Conservation (phyloP, 1,140 invertebrate genomes). For the Pseudomyrmex flavicornis region DNA sequence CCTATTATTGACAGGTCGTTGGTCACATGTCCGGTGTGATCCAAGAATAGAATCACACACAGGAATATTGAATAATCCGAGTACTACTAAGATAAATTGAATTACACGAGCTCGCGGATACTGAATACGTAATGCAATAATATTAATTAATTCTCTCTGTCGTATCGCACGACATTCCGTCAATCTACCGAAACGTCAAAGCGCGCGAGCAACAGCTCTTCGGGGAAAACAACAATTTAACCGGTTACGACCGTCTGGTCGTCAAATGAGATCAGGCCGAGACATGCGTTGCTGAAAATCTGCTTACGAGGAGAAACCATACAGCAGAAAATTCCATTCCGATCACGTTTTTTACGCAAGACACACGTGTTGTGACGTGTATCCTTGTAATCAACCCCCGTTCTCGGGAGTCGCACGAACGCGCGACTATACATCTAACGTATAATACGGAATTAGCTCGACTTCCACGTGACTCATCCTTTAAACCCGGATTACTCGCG, state of each 20-base stretch:
- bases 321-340: conserved; percentile 36
- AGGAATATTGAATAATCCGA: not conserved
- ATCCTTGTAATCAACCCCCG: not conserved
- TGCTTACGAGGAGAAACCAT: conserved; percentile 74
- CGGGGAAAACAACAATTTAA: conserved; percentile 39
- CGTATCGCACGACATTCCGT: too few species aligned
- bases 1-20: conserved; percentile 5
- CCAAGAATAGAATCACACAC: conserved; percentile 2
- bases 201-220: conserved; percentile 37
- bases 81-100: too few species aligned
- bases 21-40: not conserved
- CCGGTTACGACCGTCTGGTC: conserved; percentile 65
- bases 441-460: not conserved
- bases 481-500: too few species aligned
- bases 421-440: not conserved
- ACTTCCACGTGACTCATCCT: not conserved
- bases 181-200: not conserved
- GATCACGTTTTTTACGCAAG: conserved; percentile 44
- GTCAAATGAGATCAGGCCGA: conserved; percentile 54
- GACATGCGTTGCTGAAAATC: conserved; percentile 65
- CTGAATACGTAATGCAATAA: too few species aligned
- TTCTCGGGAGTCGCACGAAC: too few species aligned
- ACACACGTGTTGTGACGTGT: not conserved
- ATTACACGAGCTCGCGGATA: too few species aligned
- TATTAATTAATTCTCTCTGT: not conserved